These are phyloP conservation scores for Dendrocopos noguchii DNA, from an alignment of 2,113 vertebrate species.

Conservation along the genomic window DNA sequence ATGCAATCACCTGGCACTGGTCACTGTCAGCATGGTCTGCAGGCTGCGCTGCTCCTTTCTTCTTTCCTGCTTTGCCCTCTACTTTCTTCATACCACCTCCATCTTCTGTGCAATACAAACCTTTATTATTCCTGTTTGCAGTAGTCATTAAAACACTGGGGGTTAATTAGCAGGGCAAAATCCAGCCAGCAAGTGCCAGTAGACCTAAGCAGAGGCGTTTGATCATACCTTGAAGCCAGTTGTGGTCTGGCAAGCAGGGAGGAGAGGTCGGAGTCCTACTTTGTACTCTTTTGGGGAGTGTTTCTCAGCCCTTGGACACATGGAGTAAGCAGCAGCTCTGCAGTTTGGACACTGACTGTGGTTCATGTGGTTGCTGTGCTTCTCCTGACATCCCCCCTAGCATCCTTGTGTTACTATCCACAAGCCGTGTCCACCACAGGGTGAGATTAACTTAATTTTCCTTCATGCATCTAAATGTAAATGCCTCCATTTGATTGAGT, in stretches of 20 bases:
- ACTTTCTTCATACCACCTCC: neutral
- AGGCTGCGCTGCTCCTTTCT: neutral
- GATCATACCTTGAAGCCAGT: neutral
- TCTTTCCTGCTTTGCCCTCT: neutral
- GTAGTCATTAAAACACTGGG: neutral
- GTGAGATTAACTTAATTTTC: neutral
- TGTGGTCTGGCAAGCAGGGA: neutral
- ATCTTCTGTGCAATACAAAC: neutral
- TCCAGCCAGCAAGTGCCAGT: neutral
- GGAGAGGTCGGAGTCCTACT: neutral
- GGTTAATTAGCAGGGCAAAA: neutral
- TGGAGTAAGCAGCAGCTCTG: neutral
- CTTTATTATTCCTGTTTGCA: neutral
- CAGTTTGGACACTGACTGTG: neutral
- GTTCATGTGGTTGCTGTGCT: accelerated
- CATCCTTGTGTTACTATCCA: neutral
- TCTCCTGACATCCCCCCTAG: neutral
- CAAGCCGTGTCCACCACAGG: neutral
- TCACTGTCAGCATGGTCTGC: neutral
- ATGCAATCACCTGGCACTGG: neutral
- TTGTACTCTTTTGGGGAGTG: neutral
- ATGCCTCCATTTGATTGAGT: neutral
- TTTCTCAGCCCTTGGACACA: neutral
- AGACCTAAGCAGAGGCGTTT: neutral
- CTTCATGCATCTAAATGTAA: neutral